phyloP scores from a whole-genome alignment of 2,888 invertebrate species.

The Ophion slaviceki region DNA sequence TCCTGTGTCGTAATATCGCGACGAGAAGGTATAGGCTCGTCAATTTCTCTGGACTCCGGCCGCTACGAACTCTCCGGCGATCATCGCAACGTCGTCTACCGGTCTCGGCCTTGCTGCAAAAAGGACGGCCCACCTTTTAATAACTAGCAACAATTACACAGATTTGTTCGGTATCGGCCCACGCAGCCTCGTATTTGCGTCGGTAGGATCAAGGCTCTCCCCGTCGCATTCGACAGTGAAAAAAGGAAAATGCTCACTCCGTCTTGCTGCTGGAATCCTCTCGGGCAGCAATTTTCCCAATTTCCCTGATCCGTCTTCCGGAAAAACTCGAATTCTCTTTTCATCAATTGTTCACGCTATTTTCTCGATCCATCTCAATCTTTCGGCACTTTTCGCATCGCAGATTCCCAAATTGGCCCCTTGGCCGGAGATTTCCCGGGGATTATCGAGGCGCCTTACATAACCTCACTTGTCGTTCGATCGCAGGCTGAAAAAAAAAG shows the following conservation, averaged over 20 bases:
- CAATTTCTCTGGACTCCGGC: neutral
- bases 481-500: conserved; percentile 22
- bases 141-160: neutral
- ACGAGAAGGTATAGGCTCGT: neutral
- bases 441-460: conserved; percentile 13
- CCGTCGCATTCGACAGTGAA: neutral
- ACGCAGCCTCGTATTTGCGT: neutral
- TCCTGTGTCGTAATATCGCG: neutral
- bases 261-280: neutral
- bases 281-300: neutral
- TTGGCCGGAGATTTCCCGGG: neutral
- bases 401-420: neutral
- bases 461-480: conserved; percentile 48
- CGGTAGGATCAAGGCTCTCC: neutral
- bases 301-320: neutral
- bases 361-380: neutral
- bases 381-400: neutral
- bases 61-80: neutral
- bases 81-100: neutral
- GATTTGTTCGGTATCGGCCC: neutral
- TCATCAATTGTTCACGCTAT: neutral
- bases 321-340: neutral
- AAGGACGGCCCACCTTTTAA: neutral
- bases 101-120: neutral
- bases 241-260: neutral